phyloP scores from a whole-genome alignment of 2,888 invertebrate species.

The Andrena hattorfiana region DNA sequence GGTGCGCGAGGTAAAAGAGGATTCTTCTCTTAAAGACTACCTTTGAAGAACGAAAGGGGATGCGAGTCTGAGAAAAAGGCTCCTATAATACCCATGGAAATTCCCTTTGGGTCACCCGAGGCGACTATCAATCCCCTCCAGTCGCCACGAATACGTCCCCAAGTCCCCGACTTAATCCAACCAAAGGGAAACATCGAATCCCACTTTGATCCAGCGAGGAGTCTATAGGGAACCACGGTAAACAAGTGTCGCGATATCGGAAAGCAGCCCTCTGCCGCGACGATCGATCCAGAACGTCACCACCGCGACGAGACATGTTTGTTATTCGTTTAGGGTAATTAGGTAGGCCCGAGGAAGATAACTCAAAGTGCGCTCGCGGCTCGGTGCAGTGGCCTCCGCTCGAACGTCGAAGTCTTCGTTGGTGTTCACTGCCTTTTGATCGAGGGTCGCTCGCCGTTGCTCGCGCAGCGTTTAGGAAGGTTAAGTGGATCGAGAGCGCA shows the following conservation, averaged over 20 bases:
- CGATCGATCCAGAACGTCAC: neutral
- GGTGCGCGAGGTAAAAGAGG: no score
- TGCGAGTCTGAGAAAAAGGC: no score
- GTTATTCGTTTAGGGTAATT: conserved; percentile 55
- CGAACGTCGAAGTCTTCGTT: conserved; percentile 76
- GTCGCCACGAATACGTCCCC: no score
- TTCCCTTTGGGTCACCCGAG: no score
- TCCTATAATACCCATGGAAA: no score
- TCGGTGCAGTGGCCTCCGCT: conserved; percentile 70
- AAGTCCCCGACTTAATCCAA: neutral
- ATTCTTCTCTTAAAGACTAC: no score
- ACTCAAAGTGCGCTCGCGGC: conserved; percentile 6
- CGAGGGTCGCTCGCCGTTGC: conserved; percentile 69
- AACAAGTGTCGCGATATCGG: neutral
- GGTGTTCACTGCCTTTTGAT: conserved; percentile 78
- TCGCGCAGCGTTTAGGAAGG: conserved; percentile 2
- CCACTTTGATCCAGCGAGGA: neutral
- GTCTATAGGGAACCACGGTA: neutral
- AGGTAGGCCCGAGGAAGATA: conserved; percentile 43
- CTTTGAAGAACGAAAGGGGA: no score
- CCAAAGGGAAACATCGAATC: neutral
- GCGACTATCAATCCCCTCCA: no score
- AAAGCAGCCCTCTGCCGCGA: conserved; percentile 22
- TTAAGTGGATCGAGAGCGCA: conserved; percentile 7
- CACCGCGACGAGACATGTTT: conserved; percentile 27